phyloP scores from a whole-genome alignment of 2,888 invertebrate species.

The Carcina quercana region DNA sequence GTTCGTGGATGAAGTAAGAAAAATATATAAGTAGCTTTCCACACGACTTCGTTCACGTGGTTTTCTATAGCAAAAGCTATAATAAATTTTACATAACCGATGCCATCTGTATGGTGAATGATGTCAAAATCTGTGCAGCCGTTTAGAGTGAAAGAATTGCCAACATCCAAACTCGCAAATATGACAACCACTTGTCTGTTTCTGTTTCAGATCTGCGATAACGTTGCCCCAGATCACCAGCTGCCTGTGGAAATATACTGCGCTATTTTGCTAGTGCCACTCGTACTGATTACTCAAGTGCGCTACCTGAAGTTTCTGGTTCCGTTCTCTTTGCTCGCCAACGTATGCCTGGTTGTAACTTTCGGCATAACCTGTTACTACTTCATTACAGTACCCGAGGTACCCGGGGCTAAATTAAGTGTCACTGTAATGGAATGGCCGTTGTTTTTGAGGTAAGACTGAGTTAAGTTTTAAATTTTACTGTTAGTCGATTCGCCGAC shows the following conservation, averaged over 20 bases:
- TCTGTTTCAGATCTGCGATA: slow-evolving; percentile 68
- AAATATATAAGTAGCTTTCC: too few relatives aligned
- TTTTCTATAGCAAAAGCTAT: too few relatives aligned
- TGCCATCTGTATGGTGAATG: too few relatives aligned
- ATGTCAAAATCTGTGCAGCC: too few relatives aligned
- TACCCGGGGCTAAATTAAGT: slow-evolving; percentile 38
- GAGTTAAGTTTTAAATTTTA: too few relatives aligned
- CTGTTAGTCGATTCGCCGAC: too few relatives aligned
- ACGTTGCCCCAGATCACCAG: slow-evolving; percentile 42
- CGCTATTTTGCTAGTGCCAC: slow-evolving; percentile 77
- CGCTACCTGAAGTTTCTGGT: slow-evolving; percentile 87
- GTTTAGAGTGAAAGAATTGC: too few relatives aligned
- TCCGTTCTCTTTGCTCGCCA: slow-evolving; percentile 92
- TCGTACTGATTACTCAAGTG: slow-evolving; percentile 79
- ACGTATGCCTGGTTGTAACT: slow-evolving; percentile 83
- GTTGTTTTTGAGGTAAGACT: slow-evolving; percentile 84
- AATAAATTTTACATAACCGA: too few relatives aligned
- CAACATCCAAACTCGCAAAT: too few relatives aligned
- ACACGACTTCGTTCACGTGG: too few relatives aligned
- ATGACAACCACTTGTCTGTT: not conserved
- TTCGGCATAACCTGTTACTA: slow-evolving; percentile 88
- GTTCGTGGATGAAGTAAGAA: too few relatives aligned
- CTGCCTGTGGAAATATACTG: slow-evolving; percentile 77
- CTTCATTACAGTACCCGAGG: slow-evolving; percentile 66
- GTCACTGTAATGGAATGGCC: slow-evolving; percentile 78